Percentiles rank a stretch among this genome's conserved stretches.
phyloP scores from a whole-genome alignment of 2,113 vertebrate species.

The Panurus biarmicus region DNA sequence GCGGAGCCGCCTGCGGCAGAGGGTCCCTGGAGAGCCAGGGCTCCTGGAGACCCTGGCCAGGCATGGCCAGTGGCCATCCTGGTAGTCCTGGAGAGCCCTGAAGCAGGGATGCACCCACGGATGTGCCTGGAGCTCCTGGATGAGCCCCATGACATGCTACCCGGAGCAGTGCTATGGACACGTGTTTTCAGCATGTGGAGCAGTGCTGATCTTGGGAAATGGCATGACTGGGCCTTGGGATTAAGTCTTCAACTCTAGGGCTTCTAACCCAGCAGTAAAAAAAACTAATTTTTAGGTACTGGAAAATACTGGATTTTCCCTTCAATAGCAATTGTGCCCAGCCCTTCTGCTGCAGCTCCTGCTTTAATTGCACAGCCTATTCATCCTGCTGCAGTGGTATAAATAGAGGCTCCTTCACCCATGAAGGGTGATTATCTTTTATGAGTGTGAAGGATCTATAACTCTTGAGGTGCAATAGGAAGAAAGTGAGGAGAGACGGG shows the following conservation, averaged over 20 bases:
- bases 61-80: background rate
- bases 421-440: slow-evolving; percentile 71
- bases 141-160: rapidly evolving
- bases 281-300: background rate
- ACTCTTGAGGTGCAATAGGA: slow-evolving; percentile 47
- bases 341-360: slow-evolving; percentile 31
- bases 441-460: slow-evolving; percentile 47
- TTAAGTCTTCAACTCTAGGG: background rate
- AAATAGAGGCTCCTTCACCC: slow-evolving; percentile 62
- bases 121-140: background rate
- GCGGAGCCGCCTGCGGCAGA: background rate
- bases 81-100: background rate
- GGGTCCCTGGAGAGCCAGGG: background rate
- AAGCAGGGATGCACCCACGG: background rate
- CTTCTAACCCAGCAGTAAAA: background rate
- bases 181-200: rapidly evolving
- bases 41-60: background rate
- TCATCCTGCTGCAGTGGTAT: slow-evolving; percentile 36
- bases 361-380: slow-evolving; percentile 57
- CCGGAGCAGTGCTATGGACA: rapidly evolving
- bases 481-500: slow-evolving; percentile 9
- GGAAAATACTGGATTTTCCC: background rate
- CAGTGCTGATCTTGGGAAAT: background rate
- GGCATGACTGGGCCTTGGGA: background rate
- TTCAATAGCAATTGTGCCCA: background rate